Percentiles rank a stretch among this genome's conserved stretches.
Conservation (phyloP, 2,888 invertebrate genomes). For the Diadromus collaris region DNA sequence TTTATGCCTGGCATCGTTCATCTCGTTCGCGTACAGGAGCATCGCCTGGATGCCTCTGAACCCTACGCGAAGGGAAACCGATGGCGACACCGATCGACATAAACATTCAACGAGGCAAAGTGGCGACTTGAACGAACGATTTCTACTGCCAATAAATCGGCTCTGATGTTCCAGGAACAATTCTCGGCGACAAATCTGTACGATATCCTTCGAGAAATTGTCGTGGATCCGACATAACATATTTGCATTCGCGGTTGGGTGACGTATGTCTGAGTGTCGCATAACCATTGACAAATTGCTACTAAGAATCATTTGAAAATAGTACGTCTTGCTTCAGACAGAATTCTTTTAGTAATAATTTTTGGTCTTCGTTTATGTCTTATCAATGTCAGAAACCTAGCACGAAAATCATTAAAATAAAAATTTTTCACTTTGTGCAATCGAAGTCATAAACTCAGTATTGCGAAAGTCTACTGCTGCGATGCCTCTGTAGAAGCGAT, state of each 20-base stretch:
- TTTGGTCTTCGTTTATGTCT: not conserved
- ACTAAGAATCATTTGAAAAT: not conserved
- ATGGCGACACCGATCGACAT: conserved; percentile 28
- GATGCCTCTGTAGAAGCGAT: not conserved
- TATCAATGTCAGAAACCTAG: not conserved
- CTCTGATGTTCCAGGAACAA: conserved; percentile 29
- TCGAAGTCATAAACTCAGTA: too few species aligned
- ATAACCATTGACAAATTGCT: not conserved
- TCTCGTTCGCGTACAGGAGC: conserved; percentile 24
- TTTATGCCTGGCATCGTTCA: conserved; percentile 42
- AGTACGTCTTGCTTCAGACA: not conserved
- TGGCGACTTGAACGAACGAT: conserved; percentile 41
- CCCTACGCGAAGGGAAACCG: conserved; percentile 4
- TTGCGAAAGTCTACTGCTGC: not conserved
- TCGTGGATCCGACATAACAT: conserved; percentile 1
- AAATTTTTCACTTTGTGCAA: too few species aligned
- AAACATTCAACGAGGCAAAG: conserved; percentile 37
- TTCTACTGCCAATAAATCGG: conserved; percentile 26
- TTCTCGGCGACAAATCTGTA: conserved; percentile 32
- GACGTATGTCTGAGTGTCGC: not conserved
- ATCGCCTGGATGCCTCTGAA: conserved; percentile 4
- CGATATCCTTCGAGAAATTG: conserved; percentile 15
- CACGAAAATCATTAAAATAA: too few species aligned
- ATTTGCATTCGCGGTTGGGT: not conserved
- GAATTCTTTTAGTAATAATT: not conserved